Conservation (phyloP, 2,113 vertebrate genomes). For the Notothenia coriiceps region DNA sequence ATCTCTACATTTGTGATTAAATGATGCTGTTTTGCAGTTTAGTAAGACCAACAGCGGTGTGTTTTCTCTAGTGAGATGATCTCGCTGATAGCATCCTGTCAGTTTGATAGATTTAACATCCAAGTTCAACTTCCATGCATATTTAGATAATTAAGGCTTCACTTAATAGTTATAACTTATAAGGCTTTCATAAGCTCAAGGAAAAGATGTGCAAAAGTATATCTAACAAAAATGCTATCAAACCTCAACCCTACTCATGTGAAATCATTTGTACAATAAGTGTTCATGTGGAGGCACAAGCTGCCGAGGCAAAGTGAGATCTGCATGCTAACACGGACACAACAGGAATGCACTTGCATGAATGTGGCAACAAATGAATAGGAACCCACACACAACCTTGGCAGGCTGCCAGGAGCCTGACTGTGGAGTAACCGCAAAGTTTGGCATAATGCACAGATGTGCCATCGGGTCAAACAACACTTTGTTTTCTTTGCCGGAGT, state of each 20-base stretch:
- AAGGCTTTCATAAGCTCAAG: neutral
- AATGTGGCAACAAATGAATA: slow-evolving; percentile 50
- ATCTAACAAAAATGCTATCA: neutral
- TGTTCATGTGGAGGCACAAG: slow-evolving; percentile 7
- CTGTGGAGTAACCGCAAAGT: slow-evolving; percentile 56
- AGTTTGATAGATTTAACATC: neutral
- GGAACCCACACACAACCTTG: slow-evolving; percentile 48
- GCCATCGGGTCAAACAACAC: slow-evolving; percentile 71
- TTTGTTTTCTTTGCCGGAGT: slow-evolving; percentile 60
- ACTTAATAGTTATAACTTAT: slow-evolving; percentile 1
- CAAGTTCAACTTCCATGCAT: neutral
- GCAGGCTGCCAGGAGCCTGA: slow-evolving; percentile 42
- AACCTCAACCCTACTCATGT: neutral
- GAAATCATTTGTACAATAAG: neutral
- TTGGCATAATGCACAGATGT: slow-evolving; percentile 73
- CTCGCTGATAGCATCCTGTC: neutral
- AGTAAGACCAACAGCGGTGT: neutral
- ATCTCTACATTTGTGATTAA: neutral
- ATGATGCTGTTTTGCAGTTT: neutral
- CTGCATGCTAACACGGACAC: slow-evolving; percentile 19
- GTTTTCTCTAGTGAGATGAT: neutral
- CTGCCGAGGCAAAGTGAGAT: slow-evolving; percentile 38
- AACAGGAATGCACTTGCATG: slow-evolving; percentile 49
- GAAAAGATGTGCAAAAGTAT: neutral
- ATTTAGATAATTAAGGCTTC: neutral